Conservation (phyloP, 2,888 invertebrate genomes). For the Rhorus exstirpatorius region DNA sequence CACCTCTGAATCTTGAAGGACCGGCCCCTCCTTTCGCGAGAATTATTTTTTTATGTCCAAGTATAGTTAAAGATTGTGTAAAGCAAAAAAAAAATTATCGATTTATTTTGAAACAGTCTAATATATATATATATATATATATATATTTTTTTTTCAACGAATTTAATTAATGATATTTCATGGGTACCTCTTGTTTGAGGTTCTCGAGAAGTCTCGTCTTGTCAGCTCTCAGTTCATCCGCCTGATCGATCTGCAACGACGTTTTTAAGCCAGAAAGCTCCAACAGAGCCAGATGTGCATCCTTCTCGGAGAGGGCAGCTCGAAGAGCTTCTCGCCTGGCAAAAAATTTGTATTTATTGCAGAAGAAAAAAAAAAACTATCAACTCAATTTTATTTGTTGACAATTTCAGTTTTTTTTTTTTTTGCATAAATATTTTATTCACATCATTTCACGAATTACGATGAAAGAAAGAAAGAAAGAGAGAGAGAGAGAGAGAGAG, state of each 20-base stretch:
- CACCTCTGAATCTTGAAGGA: too few species aligned
- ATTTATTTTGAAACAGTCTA: too few species aligned
- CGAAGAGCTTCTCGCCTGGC: conserved; percentile 94
- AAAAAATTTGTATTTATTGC: background rate
- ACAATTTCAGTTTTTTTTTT: conserved; percentile 12
- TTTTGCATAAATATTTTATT: background rate
- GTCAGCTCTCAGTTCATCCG: conserved; percentile 90
- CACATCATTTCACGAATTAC: background rate
- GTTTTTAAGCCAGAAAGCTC: conserved; percentile 91
- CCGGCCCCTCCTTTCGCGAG: too few species aligned
- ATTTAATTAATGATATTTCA: too few species aligned
- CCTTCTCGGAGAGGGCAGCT: conserved; percentile 94
- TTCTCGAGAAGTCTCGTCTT: conserved; percentile 91
- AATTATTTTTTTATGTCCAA: too few species aligned
- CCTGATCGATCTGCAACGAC: conserved; percentile 89
- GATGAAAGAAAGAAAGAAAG: background rate
- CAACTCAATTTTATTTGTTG: background rate
- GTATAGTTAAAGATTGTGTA: too few species aligned
- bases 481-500: background rate
- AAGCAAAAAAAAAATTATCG: too few species aligned
- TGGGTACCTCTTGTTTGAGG: conserved; percentile 91
- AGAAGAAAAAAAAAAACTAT: background rate
- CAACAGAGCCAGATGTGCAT: conserved; percentile 93
- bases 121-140: too few species aligned
- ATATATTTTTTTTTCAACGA: too few species aligned